Conservation (phyloP, 2,888 invertebrate genomes). For the Eupithecia dodoneata region DNA sequence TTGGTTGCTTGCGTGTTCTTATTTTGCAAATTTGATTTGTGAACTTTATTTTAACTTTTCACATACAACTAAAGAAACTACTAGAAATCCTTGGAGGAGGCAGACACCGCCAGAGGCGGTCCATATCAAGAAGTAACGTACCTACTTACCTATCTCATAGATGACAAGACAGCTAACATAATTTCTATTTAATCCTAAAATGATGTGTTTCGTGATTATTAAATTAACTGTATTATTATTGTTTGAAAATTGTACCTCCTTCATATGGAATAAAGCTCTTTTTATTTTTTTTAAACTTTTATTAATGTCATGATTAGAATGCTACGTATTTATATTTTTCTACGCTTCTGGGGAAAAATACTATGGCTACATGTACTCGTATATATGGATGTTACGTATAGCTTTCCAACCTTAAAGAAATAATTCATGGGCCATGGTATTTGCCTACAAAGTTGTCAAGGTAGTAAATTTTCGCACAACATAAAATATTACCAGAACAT, state of each 20-base stretch:
- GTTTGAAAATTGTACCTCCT: no score
- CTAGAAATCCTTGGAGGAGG: no score
- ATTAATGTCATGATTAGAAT: background rate
- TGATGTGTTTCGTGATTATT: no score
- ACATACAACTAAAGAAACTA: no score
- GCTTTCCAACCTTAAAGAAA: background rate
- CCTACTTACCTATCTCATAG: no score
- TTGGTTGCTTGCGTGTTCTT: background rate
- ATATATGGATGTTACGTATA: background rate
- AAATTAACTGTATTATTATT: no score
- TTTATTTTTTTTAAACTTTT: background rate
- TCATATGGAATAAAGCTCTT: no score
- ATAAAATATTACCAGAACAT: slow-evolving; percentile 65
- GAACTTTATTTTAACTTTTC: background rate
- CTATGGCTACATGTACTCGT: background rate
- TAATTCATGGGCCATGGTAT: slow-evolving; percentile 30
- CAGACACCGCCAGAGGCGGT: no score
- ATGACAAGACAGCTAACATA: no score
- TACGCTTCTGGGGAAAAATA: background rate
- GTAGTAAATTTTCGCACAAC: slow-evolving; percentile 59
- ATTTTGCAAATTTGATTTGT: background rate
- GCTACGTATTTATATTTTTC: background rate
- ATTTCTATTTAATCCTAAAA: no score
- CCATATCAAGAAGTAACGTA: no score
- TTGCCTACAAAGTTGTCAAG: slow-evolving; percentile 33